phyloP scores from a whole-genome alignment of 2,113 vertebrate species.

The Nerophis lumbriciformis region DNA sequence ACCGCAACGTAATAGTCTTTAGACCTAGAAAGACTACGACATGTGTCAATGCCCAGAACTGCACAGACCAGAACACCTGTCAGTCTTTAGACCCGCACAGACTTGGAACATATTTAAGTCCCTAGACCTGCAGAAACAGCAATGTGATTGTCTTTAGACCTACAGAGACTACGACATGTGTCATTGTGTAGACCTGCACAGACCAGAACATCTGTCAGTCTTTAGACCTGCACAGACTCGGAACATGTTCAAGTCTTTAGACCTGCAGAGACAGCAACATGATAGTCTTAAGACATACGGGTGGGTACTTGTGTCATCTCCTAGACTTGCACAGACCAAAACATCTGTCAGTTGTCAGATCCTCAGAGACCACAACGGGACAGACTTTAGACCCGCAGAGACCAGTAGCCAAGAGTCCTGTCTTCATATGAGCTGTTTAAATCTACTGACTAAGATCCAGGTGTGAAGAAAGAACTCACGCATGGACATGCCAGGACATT shows the following conservation, averaged over 20 bases:
- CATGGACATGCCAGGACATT: constrained; percentile 30
- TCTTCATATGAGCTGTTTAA: neutral
- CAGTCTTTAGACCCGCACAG: too few species aligned
- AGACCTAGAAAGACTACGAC: too few species aligned
- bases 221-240: neutral
- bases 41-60: too few species aligned
- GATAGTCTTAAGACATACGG: too few species aligned
- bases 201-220: neutral
- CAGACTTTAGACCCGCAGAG: neutral
- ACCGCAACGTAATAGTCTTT: neutral
- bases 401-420: neutral
- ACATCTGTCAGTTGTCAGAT: too few species aligned
- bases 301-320: too few species aligned
- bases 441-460: neutral
- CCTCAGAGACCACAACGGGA: neutral
- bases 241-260: neutral
- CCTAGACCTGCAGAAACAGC: too few species aligned
- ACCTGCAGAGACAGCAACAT: neutral
- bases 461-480: constrained; percentile 32
- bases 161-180: neutral
- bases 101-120: too few species aligned
- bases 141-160: neutral
- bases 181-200: neutral
- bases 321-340: neutral
- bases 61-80: too few species aligned